These are phyloP conservation scores for Ophraella communa DNA, from an alignment of 2,888 invertebrate species.

Conservation along the genomic window DNA sequence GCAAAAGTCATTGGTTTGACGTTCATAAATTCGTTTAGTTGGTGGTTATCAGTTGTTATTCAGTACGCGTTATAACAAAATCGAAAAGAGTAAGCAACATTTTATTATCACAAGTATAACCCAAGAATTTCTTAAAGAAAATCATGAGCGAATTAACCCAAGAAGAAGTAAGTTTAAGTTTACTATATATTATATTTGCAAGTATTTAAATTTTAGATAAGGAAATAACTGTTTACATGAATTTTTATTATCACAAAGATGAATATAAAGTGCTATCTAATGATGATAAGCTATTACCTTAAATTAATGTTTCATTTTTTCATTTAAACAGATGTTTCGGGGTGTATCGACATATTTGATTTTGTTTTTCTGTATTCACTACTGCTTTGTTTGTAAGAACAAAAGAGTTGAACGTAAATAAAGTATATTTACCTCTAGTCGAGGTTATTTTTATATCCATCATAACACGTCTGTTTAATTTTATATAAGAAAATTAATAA, in stretches of 20 bases:
- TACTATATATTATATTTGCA: neutral
- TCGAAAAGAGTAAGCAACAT: slow-evolving; percentile 31
- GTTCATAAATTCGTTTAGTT: slow-evolving; percentile 46
- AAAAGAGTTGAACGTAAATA: neutral
- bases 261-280: neutral
- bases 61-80: slow-evolving; percentile 39
- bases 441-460: slow-evolving; percentile 2
- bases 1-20: slow-evolving; percentile 44
- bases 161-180: slow-evolving; percentile 78
- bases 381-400: slow-evolving; percentile 1
- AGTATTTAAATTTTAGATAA: neutral
- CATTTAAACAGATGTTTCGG: neutral
- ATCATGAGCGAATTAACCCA: slow-evolving; percentile 85
- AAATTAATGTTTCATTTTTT: neutral
- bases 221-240: slow-evolving; percentile 2
- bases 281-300: neutral
- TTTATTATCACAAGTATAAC: slow-evolving; percentile 14
- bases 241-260: neutral
- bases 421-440: neutral
- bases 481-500: neutral
- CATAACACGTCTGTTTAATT: neutral
- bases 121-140: slow-evolving; percentile 5
- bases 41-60: too few species aligned
- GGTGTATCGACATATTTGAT: too few species aligned
- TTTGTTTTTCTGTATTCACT: neutral